phyloP scores from a whole-genome alignment of 2,888 invertebrate genomes.

The Amblyjoppa proteus region DNA sequence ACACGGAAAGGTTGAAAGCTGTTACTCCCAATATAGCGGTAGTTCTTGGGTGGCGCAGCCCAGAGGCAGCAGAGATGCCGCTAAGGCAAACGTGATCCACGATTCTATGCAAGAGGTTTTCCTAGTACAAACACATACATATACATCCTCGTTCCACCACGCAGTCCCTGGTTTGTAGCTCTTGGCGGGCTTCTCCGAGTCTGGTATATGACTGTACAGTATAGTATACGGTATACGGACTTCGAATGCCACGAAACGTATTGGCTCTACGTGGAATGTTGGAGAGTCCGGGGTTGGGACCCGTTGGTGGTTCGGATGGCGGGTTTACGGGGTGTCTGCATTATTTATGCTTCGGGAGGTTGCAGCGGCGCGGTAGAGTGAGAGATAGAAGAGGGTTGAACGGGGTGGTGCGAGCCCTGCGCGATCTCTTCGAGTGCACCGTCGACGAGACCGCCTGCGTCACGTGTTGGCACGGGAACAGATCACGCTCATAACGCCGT shows the following conservation, averaged over 20 bases:
- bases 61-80: constrained; percentile 17
- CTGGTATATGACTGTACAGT: constrained; percentile 34
- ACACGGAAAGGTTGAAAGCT: constrained; percentile 16
- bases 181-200: constrained; percentile 44
- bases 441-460: constrained; percentile 26
- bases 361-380: constrained; percentile 61
- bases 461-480: constrained; percentile 62
- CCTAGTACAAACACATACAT: constrained; percentile 32
- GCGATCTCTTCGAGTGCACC: constrained; percentile 49
- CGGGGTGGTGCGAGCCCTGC: constrained; percentile 34
- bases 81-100: constrained; percentile 52
- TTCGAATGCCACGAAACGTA: constrained; percentile 73
- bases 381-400: constrained; percentile 46
- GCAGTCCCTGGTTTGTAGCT: constrained; percentile 47
- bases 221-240: constrained; percentile 34
- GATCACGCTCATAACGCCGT: constrained; percentile 74
- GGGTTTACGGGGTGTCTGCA: constrained; percentile 79
- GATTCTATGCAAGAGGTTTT: constrained; percentile 57
- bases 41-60: constrained; percentile 23
- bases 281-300: constrained; percentile 49
- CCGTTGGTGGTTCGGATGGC: constrained; percentile 62
- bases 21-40: constrained; percentile 34
- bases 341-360: constrained; percentile 76
- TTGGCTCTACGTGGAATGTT: constrained; percentile 79
- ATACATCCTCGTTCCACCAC: background rate